Percentiles rank a stretch among this genome's conserved stretches.
Conservation (phyloP, 2,113 vertebrate species). For the Colaptes auratus region DNA sequence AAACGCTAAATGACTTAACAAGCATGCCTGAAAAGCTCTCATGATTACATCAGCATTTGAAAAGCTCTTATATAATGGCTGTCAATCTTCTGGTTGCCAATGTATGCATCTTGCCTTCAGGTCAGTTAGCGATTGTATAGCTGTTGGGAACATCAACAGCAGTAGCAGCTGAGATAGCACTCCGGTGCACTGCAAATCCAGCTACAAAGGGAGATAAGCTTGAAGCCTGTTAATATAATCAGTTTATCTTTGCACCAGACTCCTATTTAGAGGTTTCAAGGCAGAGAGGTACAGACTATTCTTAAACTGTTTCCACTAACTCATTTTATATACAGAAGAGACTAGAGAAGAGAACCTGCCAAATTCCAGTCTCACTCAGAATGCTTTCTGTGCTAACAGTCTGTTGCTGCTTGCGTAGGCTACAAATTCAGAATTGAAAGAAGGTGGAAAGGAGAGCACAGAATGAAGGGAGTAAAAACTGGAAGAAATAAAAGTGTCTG, state of each 20-base stretch:
- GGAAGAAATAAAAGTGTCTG: background rate
- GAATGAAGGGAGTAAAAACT: background rate
- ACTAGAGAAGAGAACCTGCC: background rate
- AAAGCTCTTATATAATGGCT: background rate
- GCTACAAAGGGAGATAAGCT: background rate
- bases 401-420: background rate
- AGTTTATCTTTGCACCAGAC: conserved; percentile 1
- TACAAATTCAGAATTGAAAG: background rate
- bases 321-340: background rate
- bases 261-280: background rate
- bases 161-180: background rate
- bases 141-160: background rate
- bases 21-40: background rate
- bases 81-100: background rate
- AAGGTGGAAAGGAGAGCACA: background rate
- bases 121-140: background rate
- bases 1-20: background rate
- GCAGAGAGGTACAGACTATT: background rate
- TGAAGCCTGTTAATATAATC: conserved; percentile 4
- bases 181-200: background rate
- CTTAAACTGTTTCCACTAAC: conserved; percentile 23
- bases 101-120: background rate
- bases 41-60: background rate
- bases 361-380: background rate
- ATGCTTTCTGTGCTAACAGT: background rate